Conservation (phyloP, 23 tunicate species). For the Ciona savignyi region DNA sequence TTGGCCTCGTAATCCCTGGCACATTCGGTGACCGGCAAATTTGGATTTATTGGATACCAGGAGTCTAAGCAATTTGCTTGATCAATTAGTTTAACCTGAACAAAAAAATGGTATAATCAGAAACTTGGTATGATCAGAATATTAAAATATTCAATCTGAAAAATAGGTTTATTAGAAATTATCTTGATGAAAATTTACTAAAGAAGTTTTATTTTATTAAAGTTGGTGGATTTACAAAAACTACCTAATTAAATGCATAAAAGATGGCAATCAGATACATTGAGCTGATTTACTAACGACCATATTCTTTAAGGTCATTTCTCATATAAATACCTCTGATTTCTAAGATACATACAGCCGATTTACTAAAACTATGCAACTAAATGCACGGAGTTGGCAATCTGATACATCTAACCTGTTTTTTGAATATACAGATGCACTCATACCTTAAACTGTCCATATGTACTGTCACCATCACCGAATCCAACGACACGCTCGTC, state of each 20-base stretch:
- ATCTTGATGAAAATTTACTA: background rate
- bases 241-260: too few relatives aligned
- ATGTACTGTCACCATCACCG: constrained; percentile 73
- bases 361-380: too few relatives aligned
- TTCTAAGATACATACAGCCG: too few relatives aligned
- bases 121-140: background rate
- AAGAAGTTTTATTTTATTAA: too few relatives aligned
- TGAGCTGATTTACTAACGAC: too few relatives aligned
- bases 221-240: too few relatives aligned
- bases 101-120: background rate
- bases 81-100: constrained; percentile 47
- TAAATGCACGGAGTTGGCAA: too few relatives aligned
- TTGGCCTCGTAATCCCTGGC: constrained; percentile 75
- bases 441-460: constrained; percentile 84
- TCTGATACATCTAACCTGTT: too few relatives aligned
- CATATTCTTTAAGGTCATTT: too few relatives aligned
- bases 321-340: too few relatives aligned
- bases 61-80: constrained; percentile 36
- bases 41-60: constrained; percentile 77
- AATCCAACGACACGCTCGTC: constrained; percentile 69
- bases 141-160: background rate
- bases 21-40: constrained; percentile 48
- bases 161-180: background rate
- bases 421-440: too few relatives aligned
- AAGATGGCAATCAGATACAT: too few relatives aligned